Evolutionary conservation across 2,797 vertebrate species (phyloP), one percentile per base, ranked within the genome.

Genomic region (Allobates femoralis): DNA sequence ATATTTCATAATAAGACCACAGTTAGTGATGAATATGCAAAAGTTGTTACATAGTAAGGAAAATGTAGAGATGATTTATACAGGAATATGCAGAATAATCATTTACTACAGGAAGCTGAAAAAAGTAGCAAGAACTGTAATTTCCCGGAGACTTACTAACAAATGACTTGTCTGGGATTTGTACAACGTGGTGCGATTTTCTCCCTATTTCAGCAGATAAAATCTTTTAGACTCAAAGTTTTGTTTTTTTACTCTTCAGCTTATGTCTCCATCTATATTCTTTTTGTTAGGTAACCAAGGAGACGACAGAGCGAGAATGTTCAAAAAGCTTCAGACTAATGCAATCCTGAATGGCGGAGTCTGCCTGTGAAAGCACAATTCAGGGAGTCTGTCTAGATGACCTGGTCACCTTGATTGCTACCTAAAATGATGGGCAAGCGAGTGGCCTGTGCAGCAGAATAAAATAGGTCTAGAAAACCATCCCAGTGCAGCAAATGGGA

Each of bases 201-300:
- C 69, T 86, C 77, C 11, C 62, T 23, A 30, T 62, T 77, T 78
- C 74, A 83, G 80, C 60, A 83, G 73, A 87, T 83, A 83, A 69
- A 78, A 87, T 62, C 37, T 10, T 62, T 53, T 28, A 62, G 23
- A 21, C 37, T 78, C 10, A 5, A 77, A 56, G 34, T 26, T 67
- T 66, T 67, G 41, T 60, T 19, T 6, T 10, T 50, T n/a, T 60
- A n/a, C n/a, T n/a, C 58, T 1, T 58, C 60, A 71, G 80, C 58
- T 77, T 87, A 83, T 79, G 85, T 87, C 62, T 75, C 53, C 3
- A 32, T 79, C 74, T 19, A 71, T 83, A 83, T 84, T n/a, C 69
- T 66, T 84, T 87, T 79, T 84, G 80, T 71, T 56, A 76, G 81
- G 86, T 88, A 81, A 74, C 86, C 81, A 84, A 71, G 76, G 81